Evolutionary conservation across 1,140 invertebrate species (phyloP).

Genomic region (Andrena cerasifolii): DNA sequence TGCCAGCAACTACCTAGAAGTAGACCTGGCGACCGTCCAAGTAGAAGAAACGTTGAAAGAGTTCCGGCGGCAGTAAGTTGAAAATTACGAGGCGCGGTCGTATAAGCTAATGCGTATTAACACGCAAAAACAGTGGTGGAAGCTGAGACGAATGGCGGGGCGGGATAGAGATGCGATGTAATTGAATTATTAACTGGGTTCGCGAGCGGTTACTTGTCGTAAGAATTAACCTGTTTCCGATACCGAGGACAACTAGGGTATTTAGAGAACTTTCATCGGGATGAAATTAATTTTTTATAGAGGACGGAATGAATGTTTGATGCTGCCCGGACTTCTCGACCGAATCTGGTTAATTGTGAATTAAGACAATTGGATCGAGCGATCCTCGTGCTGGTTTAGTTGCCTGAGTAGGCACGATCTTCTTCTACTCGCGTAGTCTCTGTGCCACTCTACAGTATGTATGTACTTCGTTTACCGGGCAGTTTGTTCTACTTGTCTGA

Average conservation of each 20-base stretch:
- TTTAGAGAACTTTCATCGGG: not conserved
- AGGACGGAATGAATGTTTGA: too few relatives aligned
- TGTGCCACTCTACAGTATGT: too few relatives aligned
- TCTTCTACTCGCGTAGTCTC: too few relatives aligned
- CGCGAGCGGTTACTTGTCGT: too few relatives aligned
- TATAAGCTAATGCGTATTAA: not conserved
- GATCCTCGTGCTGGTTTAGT: too few relatives aligned
- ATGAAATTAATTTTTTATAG: not conserved
- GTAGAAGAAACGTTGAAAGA: constrained; percentile 19
- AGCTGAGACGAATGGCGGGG: not conserved
- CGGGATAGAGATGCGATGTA: not conserved
- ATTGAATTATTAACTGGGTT: not conserved
- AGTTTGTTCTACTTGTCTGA: too few relatives aligned
- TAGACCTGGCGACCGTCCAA: constrained; percentile 15
- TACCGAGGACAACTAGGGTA: not conserved
- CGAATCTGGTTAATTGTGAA: not conserved
- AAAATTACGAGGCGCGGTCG: constrained; percentile 7
- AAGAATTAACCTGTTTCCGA: not conserved
- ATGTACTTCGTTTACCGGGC: too few relatives aligned
- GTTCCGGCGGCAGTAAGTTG: not conserved
- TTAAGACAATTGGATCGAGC: too few relatives aligned
- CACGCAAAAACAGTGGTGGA: not conserved
- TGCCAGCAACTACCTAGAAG: not conserved
- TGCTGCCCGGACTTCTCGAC: not conserved
- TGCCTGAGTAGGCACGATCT: too few relatives aligned